phyloP scores from a whole-genome alignment of 1,140 invertebrate genomes.

The Amphibalanus amphitrite region DNA sequence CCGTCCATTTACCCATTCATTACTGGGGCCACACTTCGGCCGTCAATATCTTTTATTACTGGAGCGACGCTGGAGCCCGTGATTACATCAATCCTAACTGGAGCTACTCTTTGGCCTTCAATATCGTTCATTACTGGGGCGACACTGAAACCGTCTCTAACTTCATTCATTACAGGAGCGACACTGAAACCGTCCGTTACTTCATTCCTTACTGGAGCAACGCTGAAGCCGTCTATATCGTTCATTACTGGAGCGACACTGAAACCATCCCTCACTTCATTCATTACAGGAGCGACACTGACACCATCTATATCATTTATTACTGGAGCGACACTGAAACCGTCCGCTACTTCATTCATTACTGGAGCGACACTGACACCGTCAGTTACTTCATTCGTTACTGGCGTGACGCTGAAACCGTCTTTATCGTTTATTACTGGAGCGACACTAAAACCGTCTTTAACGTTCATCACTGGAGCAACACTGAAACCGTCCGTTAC shows the following conservation, averaged over 20 bases:
- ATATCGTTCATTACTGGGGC: background rate
- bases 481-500: background rate
- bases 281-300: background rate
- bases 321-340: background rate
- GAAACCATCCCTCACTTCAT: background rate
- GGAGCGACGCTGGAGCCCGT: background rate
- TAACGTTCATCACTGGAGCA: background rate
- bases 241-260: background rate
- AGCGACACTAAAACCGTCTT: too few species aligned
- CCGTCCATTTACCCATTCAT: background rate
- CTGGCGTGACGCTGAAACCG: too few species aligned
- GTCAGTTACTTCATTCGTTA: too few species aligned
- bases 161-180: background rate
- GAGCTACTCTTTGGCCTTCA: background rate
- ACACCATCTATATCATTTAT: background rate
- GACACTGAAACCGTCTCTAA: background rate
- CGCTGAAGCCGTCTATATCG: background rate
- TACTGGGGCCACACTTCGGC: background rate
- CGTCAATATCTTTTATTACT: background rate
- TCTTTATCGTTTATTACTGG: too few species aligned
- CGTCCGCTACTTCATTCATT: too few species aligned
- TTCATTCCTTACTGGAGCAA: background rate
- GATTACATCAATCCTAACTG: background rate
- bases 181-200: background rate
- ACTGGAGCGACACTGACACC: too few species aligned